Evolutionary conservation across 2,797 vertebrate species (phyloP), one percentile per base, ranked within the genome.

Genomic region (Dryobates pubescens): DNA sequence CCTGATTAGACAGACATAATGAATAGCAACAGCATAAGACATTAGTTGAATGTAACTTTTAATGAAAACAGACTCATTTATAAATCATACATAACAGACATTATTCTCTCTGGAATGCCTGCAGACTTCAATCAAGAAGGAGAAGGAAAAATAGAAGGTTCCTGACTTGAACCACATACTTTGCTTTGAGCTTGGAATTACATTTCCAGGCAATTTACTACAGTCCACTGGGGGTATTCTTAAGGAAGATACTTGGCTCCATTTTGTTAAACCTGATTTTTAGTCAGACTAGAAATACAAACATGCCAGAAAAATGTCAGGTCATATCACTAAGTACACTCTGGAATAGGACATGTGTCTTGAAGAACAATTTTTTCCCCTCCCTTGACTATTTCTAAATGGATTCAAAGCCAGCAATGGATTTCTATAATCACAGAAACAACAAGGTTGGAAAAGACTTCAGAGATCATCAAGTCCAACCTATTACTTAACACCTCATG

Each of bases 191-290:
- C 43, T 56, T 70, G 70, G 65, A 96, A 90, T 90, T 82, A 73
- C 82, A 83, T 83, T 94, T 79, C 62, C 74, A 93, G 76, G 58
- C 91, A 90, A 81, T 88, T 94, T 76, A 69, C 86, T 82, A 69
- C 32, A 71, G 57, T 74, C 88, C 86, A 87, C 61, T 76, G 84
- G 63, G 76, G 81, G 47, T 67, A 43, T 64, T 87, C 58, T 86
- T 26, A 53, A 89, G 61, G 73, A 95, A 95, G 75, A 89, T 34
- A 80, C 29, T 86, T 83, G 82, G 73, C 91, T 79, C 58, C 47
- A 58, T 64, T 91, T 79, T 92, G 62, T 59, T 79, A 79, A 78
- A 45, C 22, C 63, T 70, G 45, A 79, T 81, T 94, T 96, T 34
- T 63, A 71, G 61, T 94, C 70, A 83, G 64, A 71, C 53, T 54